phyloP scores from a whole-genome alignment of 2,888 invertebrate species.

The Tinea pellionella region DNA sequence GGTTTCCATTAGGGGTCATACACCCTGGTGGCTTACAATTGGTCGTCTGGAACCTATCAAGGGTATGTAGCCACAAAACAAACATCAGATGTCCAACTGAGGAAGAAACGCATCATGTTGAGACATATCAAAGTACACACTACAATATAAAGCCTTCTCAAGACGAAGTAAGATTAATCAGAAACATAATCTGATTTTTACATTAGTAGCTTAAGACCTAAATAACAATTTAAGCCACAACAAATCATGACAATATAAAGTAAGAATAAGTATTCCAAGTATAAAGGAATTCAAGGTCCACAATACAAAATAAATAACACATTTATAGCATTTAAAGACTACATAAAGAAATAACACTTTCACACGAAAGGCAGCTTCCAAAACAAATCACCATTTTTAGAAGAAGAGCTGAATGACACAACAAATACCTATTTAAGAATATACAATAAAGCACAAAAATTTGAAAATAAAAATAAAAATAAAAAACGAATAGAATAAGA shows the following conservation, averaged over 20 bases:
- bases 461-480: conserved; percentile 18
- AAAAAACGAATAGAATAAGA: neutral
- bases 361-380: conserved; percentile 28
- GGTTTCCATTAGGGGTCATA: conserved; percentile 81
- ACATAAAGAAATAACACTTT: conserved; percentile 26
- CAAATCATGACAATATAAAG: conserved; percentile 6
- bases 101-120: neutral
- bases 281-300: conserved; percentile 36
- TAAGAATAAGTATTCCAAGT: conserved; percentile 28
- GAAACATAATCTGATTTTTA: neutral
- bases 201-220: neutral
- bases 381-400: conserved; percentile 29
- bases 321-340: conserved; percentile 31
- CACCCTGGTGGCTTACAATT: conserved; percentile 54
- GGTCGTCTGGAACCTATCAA: conserved; percentile 42
- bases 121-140: neutral
- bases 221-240: conserved; percentile 3
- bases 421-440: conserved; percentile 45
- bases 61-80: conserved; percentile 22
- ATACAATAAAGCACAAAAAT: conserved; percentile 48
- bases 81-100: conserved; percentile 5
- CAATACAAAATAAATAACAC: conserved; percentile 35
- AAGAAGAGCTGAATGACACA: conserved; percentile 41
- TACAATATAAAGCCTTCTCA: neutral
- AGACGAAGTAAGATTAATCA: neutral